phyloP scores from a whole-genome alignment of 2,797 vertebrate genomes.

The Enteromius thamalakanensis region DNA sequence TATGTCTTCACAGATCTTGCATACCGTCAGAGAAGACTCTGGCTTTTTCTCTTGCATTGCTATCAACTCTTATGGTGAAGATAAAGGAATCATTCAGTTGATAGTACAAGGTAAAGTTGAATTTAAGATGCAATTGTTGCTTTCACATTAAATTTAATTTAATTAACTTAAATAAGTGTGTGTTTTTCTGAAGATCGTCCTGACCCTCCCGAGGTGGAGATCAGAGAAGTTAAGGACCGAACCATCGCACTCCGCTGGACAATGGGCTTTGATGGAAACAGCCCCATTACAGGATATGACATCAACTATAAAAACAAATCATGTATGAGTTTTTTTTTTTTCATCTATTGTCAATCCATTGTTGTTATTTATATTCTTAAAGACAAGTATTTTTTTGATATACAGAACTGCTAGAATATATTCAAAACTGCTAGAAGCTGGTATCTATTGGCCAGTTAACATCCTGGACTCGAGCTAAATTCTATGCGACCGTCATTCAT shows the following conservation, averaged over 20 bases:
- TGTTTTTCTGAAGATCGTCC: constrained; percentile 87
- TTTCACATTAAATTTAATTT: neutral
- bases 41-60: constrained; percentile 99
- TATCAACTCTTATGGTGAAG: constrained; percentile 98
- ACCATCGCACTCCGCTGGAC: constrained; percentile 98
- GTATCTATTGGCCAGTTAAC: neutral
- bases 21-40: constrained; percentile 95
- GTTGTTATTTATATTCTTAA: neutral
- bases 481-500: neutral
- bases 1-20: constrained; percentile 84
- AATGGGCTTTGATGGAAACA: constrained; percentile 99
- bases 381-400: neutral
- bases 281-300: constrained; percentile 97
- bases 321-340: constrained; percentile 71
- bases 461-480: neutral
- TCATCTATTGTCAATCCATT: neutral
- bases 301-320: constrained; percentile 99
- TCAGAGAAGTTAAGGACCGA: constrained; percentile 93
- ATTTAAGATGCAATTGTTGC: neutral
- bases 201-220: constrained; percentile 96
- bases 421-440: neutral
- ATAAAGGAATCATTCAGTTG: constrained; percentile 97
- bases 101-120: constrained; percentile 91
- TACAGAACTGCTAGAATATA: too few relatives aligned
- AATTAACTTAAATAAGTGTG: too few relatives aligned